phyloP scores from a whole-genome alignment of 2,797 vertebrate genomes.

The Gymnothorax reevesii region DNA sequence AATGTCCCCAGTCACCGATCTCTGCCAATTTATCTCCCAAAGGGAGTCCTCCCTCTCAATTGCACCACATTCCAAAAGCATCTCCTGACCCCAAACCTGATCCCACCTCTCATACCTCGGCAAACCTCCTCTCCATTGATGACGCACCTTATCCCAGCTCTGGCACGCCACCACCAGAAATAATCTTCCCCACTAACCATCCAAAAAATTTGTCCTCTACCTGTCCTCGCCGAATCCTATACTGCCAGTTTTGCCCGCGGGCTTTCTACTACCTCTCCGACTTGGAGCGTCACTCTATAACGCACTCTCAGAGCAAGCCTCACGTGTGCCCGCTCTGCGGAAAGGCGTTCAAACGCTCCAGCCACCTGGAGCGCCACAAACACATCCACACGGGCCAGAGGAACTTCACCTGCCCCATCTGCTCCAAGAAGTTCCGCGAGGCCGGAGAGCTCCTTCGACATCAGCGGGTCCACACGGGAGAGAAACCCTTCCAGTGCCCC shows the following conservation, averaged over 20 bases:
- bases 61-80: constrained; percentile 42
- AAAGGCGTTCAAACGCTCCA: constrained; percentile 89
- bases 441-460: constrained; percentile 87
- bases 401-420: constrained; percentile 85
- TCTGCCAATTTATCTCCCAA: constrained; percentile 33
- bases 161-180: constrained; percentile 57
- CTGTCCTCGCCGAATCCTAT: constrained; percentile 73
- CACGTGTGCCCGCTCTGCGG: constrained; percentile 84
- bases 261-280: constrained; percentile 90
- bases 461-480: constrained; percentile 87
- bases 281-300: constrained; percentile 88
- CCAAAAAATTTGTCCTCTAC: constrained; percentile 51
- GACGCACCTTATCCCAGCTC: constrained; percentile 68
- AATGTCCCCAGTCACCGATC: constrained; percentile 57
- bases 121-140: constrained; percentile 62
- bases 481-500: constrained; percentile 89
- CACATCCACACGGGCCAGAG: constrained; percentile 89
- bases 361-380: constrained; percentile 87
- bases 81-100: constrained; percentile 50
- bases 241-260: constrained; percentile 85
- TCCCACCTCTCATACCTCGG: constrained; percentile 50
- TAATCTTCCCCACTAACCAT: constrained; percentile 50
- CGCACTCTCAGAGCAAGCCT: constrained; percentile 88
- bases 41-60: constrained; percentile 50
- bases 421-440: constrained; percentile 86